phyloP scores from a whole-genome alignment of 2,797 vertebrate species.

The Pipistrellus pygmaeus region DNA sequence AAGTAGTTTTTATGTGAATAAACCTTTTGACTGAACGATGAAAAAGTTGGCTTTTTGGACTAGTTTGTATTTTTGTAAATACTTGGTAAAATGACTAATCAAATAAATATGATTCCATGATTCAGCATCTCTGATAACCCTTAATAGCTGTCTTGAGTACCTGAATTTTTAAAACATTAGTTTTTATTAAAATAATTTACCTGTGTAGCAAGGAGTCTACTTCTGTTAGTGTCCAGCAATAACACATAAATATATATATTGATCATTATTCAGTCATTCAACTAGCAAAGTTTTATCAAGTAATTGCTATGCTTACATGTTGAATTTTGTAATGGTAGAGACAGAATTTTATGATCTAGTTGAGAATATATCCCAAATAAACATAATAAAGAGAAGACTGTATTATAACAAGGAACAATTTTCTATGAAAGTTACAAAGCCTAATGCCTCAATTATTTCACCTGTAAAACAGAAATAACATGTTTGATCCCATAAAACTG shows the following conservation, averaged over 20 bases:
- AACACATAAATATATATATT: conserved; percentile 2
- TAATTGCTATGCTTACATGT: neutral
- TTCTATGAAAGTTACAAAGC: neutral
- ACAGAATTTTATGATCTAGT: neutral
- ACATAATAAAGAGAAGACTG: neutral
- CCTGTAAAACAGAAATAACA: neutral
- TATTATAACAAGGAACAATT: neutral
- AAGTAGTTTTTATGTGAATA: neutral
- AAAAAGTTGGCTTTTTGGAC: neutral
- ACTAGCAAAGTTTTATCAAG: neutral
- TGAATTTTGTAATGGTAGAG: neutral
- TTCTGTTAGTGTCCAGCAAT: neutral
- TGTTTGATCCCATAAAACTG: neutral
- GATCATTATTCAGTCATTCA: neutral
- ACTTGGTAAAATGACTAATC: neutral
- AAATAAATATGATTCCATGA: neutral
- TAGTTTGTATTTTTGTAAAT: neutral
- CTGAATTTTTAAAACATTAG: neutral
- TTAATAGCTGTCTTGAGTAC: neutral
- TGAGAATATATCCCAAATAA: neutral
- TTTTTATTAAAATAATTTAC: conserved; percentile 11
- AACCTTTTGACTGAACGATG: neutral
- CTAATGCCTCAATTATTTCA: neutral
- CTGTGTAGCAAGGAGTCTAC: neutral
- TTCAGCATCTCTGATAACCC: neutral